Base-by-base conservation (phyloP, 2,797 vertebrate genomes). In the Artibeus lituratus region DNA sequence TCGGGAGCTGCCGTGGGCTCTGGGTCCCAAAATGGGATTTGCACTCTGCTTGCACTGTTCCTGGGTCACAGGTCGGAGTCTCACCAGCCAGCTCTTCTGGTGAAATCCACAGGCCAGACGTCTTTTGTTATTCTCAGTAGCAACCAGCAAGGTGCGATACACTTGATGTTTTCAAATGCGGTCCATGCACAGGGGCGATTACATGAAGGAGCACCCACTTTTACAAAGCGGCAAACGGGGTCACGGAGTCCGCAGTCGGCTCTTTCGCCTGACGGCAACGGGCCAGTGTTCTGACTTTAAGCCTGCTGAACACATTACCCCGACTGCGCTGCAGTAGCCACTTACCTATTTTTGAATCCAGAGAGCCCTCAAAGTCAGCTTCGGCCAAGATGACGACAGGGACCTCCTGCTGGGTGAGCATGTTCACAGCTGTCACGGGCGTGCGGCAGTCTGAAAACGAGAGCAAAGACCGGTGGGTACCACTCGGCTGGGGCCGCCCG, bases 291-390 rank as follows among this genome's bases (percentile, higher is more conserved):
- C 53, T 81, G 96, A 83, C 7, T 57, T 4, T 42, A 51, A 72
- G 76, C 59, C 2, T 21, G 21, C 69, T 88, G 78, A 44, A 6
- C 4, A 1, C 0, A n/a, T 0, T 26, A n/a, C 3, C 87, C 10
- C 19, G 59, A 29, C 93, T 18, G 47, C 12, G n/a, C 2, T 4
- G 32, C 9, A 90, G 83, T 39, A 29, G 24, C 42, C 47, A 98
- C 99, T 97, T 98, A 99, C 99, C 99, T 97, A 99, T 99, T 97
- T 99, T 99, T 6, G 99, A 98, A 94, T 99, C 99, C 35, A 99
- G 97, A 97, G 98, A 98, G 97, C 98, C 99, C 87, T 99, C 98
- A 81, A 99, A 99, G n/a, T 97, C 98, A 76, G 74, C 96, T 94
- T 98, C 98, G 93, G 98, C 98, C 62, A 98, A 99, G 97, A 99